Conservation (phyloP, 2,888 invertebrate genomes). For the Nebria brevicollis region DNA sequence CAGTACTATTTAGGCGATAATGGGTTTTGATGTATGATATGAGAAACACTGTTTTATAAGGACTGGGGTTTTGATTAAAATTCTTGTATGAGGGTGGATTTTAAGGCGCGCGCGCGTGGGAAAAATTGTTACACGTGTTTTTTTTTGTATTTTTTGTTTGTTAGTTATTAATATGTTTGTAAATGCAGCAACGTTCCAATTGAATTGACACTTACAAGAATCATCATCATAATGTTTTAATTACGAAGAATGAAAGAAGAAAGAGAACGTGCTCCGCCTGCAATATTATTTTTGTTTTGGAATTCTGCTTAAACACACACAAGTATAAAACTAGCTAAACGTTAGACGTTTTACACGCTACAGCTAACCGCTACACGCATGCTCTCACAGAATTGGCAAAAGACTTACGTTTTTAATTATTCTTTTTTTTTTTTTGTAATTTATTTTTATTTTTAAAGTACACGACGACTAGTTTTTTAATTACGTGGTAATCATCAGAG, state of each 20-base stretch:
- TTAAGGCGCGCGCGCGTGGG: constrained; percentile 41
- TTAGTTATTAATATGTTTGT: constrained; percentile 26
- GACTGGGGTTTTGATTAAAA: not conserved
- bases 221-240: constrained; percentile 41
- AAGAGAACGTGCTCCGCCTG: constrained; percentile 44
- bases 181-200: constrained; percentile 46
- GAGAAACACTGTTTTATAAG: not conserved
- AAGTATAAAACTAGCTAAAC: constrained; percentile 61
- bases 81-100: constrained; percentile 20
- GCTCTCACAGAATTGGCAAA: constrained; percentile 56
- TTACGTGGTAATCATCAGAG: constrained; percentile 55
- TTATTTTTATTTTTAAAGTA: constrained; percentile 41
- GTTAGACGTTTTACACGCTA: constrained; percentile 44
- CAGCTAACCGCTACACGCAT: constrained; percentile 44
- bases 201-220: constrained; percentile 48
- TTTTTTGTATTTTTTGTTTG: not conserved
- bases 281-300: constrained; percentile 31
- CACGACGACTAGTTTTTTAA: constrained; percentile 45
- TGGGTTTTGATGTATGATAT: constrained; percentile 3
- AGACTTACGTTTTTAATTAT: constrained; percentile 59
- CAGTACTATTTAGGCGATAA: constrained; percentile 3
- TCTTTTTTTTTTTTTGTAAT: constrained; percentile 29
- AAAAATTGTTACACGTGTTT: constrained; percentile 38
- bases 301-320: constrained; percentile 48
- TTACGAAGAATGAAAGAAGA: constrained; percentile 41